These are phyloP conservation scores for Psilopsiagon aymara DNA, from an alignment of 2,113 vertebrate species.

Conservation along the genomic window DNA sequence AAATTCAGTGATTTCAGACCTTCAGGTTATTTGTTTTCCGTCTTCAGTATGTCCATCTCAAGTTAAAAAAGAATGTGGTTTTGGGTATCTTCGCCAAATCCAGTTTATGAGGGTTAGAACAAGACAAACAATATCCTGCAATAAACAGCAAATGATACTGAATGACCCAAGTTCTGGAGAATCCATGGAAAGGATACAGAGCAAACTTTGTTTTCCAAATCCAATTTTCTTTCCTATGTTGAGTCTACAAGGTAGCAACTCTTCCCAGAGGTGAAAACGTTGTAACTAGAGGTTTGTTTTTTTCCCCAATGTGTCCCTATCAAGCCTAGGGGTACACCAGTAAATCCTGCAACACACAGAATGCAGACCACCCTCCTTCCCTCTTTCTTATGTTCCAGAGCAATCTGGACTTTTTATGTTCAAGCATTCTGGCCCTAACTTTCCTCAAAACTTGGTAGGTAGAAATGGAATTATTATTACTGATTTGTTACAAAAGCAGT, in stretches of 20 bases:
- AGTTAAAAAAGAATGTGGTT: neutral
- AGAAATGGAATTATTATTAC: neutral
- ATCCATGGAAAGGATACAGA: neutral
- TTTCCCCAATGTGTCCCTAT: neutral
- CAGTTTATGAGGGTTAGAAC: neutral
- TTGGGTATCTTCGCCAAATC: neutral
- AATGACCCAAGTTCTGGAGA: neutral
- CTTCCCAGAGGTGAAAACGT: neutral
- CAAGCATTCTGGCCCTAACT: neutral
- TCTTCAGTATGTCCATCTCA: neutral
- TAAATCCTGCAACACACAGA: neutral
- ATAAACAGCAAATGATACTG: neutral
- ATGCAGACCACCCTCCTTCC: rapidly evolving
- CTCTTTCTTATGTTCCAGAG: neutral
- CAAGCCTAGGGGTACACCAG: neutral
- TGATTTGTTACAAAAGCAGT: neutral
- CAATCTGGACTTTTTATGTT: neutral
- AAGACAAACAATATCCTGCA: neutral
- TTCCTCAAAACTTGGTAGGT: neutral
- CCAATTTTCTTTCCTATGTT: neutral
- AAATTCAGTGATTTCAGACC: neutral
- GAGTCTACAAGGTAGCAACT: neutral
- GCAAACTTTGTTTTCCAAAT: neutral
- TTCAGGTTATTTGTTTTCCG: neutral
- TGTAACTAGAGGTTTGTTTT: neutral